Evolutionary conservation across 2,797 vertebrate genomes (phyloP).

Genomic region (Poliocrania exsul): DNA sequence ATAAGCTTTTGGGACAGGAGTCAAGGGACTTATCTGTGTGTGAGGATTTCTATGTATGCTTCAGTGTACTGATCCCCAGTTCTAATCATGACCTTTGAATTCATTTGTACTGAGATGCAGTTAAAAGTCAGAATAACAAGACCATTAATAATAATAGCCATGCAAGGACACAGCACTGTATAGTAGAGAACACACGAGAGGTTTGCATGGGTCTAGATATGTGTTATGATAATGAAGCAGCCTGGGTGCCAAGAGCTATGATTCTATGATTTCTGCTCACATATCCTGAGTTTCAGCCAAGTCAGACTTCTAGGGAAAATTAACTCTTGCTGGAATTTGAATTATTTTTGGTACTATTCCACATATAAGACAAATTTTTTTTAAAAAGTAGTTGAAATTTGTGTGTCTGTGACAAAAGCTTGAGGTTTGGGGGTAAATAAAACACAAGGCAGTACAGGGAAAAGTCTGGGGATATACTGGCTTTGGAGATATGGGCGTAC

Average conservation of each 20-base stretch:
- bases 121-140: conserved; percentile 1
- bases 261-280: conserved; percentile 7
- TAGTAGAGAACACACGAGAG: not conserved
- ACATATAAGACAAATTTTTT: not conserved
- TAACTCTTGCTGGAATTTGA: not conserved
- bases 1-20: not conserved
- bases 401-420: not conserved
- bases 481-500: not conserved
- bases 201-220: not conserved
- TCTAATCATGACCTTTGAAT: not conserved
- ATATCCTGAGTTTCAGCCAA: not conserved
- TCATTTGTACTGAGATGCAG: not conserved
- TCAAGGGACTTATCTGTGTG: not conserved
- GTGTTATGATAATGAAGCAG: not conserved
- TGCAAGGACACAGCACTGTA: not conserved
- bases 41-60: not conserved
- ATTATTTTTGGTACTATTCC: not conserved
- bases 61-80: not conserved
- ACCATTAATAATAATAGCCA: not conserved
- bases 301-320: conserved; percentile 30
- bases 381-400: not conserved
- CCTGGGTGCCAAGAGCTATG: not conserved
- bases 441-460: not conserved
- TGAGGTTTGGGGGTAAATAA: not conserved
- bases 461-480: not conserved